Percentiles rank a stretch among this genome's conserved stretches.
phyloP scores from a whole-genome alignment of 37 sponge, comb jelly and placozoan species.

The Spongia lamella region DNA sequence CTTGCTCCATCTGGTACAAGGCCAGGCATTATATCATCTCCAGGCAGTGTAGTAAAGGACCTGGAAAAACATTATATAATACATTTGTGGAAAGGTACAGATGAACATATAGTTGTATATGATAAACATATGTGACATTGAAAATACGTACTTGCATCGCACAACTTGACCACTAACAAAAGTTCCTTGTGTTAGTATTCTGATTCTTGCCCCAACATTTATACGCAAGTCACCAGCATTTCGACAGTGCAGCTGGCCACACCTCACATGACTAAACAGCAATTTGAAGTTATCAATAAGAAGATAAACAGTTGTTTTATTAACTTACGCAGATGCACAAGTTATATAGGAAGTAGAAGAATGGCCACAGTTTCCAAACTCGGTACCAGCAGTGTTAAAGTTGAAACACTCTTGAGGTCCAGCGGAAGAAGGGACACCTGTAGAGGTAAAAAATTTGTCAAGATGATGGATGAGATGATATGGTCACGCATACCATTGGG shows the following conservation, averaged over 20 bases:
- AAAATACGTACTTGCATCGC: neutral
- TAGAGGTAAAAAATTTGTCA: no score
- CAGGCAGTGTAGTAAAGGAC: conserved; percentile 29
- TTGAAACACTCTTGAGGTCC: conserved; percentile 9
- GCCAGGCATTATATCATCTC: conserved; percentile 39
- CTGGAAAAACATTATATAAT: neutral
- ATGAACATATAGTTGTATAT: no score
- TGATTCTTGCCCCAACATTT: neutral
- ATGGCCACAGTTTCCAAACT: conserved; percentile 60
- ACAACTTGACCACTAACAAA: neutral
- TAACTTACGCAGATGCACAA: conserved; percentile 43
- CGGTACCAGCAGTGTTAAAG: conserved; percentile 21
- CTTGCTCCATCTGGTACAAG: conserved; percentile 57
- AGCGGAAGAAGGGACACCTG: conserved; percentile 4
- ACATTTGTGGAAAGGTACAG: no score
- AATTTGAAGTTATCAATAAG: neutral
- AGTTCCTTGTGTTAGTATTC: neutral
- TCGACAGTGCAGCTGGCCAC: conserved; percentile 59
- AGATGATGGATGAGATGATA: no score
- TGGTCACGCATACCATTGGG: neutral
- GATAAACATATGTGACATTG: no score
- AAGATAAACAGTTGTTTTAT: neutral
- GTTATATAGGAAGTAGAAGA: conserved; percentile 9
- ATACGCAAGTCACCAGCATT: neutral
- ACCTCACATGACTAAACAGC: conserved; percentile 20